Evolutionary conservation across 2,888 invertebrate species (phyloP).

Genomic region (Eumerus sabulonum): DNA sequence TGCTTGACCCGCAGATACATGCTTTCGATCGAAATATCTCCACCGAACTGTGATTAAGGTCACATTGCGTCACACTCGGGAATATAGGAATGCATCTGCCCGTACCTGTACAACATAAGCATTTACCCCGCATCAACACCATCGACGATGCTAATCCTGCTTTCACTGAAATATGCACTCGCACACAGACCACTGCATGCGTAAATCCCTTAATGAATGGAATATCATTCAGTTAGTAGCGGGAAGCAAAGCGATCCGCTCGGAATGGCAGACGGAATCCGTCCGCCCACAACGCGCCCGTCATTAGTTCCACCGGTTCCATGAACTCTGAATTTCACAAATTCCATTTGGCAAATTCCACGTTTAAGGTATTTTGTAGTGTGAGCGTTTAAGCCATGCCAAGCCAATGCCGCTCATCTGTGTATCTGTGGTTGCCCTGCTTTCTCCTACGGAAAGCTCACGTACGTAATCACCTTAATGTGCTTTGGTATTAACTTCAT

Average conservation of each 20-base stretch:
- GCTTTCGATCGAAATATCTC: too few relatives aligned
- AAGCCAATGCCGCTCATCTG: neutral
- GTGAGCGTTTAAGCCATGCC: constrained; percentile 15
- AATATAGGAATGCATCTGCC: too few relatives aligned
- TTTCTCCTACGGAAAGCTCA: constrained; percentile 4
- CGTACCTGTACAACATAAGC: neutral
- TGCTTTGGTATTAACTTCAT: constrained; percentile 43
- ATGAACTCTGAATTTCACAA: constrained; percentile 29
- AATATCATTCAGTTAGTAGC: constrained; percentile 11
- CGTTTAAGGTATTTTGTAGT: constrained; percentile 6
- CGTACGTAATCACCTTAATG: constrained; percentile 42
- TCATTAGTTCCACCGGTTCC: neutral
- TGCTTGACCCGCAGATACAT: too few relatives aligned
- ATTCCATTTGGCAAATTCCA: constrained; percentile 26
- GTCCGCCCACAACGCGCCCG: neutral
- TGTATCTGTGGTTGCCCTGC: neutral
- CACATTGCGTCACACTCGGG: too few relatives aligned
- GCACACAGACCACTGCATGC: neutral
- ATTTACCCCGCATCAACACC: constrained; percentile 9
- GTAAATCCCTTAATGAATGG: constrained; percentile 27
- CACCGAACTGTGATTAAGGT: too few relatives aligned
- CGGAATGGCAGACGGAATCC: too few relatives aligned
- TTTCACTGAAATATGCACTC: neutral
- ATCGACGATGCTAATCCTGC: constrained; percentile 15
- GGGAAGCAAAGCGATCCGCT: too few relatives aligned